These are phyloP conservation scores for Saxidomus purpurata DNA, from an alignment of 1,140 invertebrate genomes.

Conservation along the genomic window DNA sequence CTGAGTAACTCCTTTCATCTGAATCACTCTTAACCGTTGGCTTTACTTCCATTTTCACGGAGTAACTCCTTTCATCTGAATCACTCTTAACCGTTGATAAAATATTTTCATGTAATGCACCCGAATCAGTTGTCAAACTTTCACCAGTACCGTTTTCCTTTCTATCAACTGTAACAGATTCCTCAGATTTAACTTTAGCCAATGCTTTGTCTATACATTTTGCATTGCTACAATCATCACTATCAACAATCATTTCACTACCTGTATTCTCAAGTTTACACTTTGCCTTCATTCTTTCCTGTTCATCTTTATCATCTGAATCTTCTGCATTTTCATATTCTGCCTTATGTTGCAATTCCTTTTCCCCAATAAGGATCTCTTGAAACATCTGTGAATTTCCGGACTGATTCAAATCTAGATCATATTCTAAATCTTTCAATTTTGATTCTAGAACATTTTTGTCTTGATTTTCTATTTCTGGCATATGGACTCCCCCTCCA, in stretches of 20 bases:
- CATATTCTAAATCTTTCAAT: conserved; percentile 24
- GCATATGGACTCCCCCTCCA: conserved; percentile 37
- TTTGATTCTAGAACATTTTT: conserved; percentile 38
- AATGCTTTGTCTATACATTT: background rate
- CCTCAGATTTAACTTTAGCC: no score
- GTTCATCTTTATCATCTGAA: background rate
- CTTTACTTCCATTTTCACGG: background rate
- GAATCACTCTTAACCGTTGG: background rate
- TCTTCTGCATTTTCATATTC: conserved; percentile 29
- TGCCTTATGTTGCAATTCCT: conserved; percentile 21
- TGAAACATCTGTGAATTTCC: conserved; percentile 60
- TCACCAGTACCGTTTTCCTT: background rate
- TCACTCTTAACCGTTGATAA: background rate
- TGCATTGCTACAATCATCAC: background rate
- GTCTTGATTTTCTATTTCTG: conserved; percentile 29
- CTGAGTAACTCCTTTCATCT: background rate
- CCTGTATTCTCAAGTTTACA: background rate
- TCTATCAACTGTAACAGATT: background rate
- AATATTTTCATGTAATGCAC: no score
- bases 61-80: background rate
- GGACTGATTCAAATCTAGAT: conserved; percentile 63
- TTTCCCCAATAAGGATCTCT: conserved; percentile 37
- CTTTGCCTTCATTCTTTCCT: background rate
- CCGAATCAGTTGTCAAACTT: no score
- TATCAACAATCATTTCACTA: background rate